Conservation (phyloP, 2,797 vertebrate genomes). For the Sphaeramia orbicularis region DNA sequence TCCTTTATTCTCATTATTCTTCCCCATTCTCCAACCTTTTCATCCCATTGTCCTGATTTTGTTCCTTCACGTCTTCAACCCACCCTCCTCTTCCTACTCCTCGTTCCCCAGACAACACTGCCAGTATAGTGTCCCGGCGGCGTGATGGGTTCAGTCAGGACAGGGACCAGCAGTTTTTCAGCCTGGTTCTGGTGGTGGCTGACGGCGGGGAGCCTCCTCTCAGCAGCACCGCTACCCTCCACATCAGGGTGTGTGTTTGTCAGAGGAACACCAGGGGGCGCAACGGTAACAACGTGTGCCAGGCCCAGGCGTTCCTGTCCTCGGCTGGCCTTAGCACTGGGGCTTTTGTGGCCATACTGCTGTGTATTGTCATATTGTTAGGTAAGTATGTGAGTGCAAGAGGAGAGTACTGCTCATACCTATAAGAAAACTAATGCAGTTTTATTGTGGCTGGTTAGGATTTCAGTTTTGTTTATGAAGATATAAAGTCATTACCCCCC, state of each 20-base stretch:
- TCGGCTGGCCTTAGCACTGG: constrained; percentile 93
- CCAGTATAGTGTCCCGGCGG: constrained; percentile 88
- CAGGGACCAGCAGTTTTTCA: constrained; percentile 86
- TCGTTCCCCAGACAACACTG: constrained; percentile 87
- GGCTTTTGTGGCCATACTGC: constrained; percentile 93
- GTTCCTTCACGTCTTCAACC: too few species aligned
- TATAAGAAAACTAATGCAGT: too few species aligned
- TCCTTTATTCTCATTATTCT: not conserved
- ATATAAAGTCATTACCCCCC: too few species aligned
- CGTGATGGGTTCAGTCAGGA: constrained; percentile 87
- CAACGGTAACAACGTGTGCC: constrained; percentile 80
- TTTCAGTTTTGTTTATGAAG: too few species aligned
- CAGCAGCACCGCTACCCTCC: constrained; percentile 92
- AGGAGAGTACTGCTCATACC: not conserved
- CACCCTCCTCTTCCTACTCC: not conserved
- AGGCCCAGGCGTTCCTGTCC: constrained; percentile 91
- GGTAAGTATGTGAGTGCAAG: constrained; percentile 78
- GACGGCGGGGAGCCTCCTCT: constrained; percentile 92
- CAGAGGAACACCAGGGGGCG: constrained; percentile 83
- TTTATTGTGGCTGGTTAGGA: too few species aligned
- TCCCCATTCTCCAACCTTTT: not conserved
- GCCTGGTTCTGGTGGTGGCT: constrained; percentile 89
- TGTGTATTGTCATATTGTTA: constrained; percentile 93
- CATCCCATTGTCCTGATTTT: not conserved
- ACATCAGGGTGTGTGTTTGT: constrained; percentile 91